phyloP scores from a whole-genome alignment of 2,888 invertebrate species.

The Agrilus biguttatus region DNA sequence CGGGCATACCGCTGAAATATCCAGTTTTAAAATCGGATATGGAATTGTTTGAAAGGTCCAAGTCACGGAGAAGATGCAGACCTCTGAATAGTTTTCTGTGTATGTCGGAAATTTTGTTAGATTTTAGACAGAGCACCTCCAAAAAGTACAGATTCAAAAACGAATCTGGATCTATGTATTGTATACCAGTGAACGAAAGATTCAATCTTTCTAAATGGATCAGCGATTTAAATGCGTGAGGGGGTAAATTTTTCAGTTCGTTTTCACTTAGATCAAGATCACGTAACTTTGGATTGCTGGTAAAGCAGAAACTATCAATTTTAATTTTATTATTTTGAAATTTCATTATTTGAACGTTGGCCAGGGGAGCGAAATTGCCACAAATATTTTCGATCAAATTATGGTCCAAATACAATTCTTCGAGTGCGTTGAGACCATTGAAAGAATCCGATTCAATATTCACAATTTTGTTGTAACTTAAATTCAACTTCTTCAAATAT shows the following conservation, averaged over 20 bases:
- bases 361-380: slow-evolving; percentile 11
- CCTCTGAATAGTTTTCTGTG: slow-evolving; percentile 16
- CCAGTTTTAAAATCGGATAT: slow-evolving; percentile 20
- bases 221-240: slow-evolving; percentile 13
- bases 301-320: slow-evolving; percentile 18
- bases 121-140: slow-evolving; percentile 21
- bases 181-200: slow-evolving; percentile 21
- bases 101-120: slow-evolving; percentile 18
- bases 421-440: slow-evolving; percentile 18
- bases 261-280: slow-evolving; percentile 20
- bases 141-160: slow-evolving; percentile 20
- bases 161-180: slow-evolving; percentile 13
- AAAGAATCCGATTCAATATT: slow-evolving; percentile 20
- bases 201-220: slow-evolving; percentile 16
- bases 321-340: slow-evolving; percentile 20
- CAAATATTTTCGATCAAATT: slow-evolving; percentile 18
- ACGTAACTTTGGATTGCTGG: slow-evolving; percentile 17
- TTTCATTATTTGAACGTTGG: slow-evolving; percentile 16
- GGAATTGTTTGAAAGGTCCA: slow-evolving; percentile 22
- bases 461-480: slow-evolving; percentile 20
- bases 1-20: slow-evolving; percentile 22
- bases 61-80: slow-evolving; percentile 16
- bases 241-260: slow-evolving; percentile 13
- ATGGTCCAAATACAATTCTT: slow-evolving; percentile 19
- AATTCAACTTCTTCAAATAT: slow-evolving; percentile 18